Evolutionary conservation across 2,888 invertebrate species (phyloP).

Genomic region (Bibio marci): DNA sequence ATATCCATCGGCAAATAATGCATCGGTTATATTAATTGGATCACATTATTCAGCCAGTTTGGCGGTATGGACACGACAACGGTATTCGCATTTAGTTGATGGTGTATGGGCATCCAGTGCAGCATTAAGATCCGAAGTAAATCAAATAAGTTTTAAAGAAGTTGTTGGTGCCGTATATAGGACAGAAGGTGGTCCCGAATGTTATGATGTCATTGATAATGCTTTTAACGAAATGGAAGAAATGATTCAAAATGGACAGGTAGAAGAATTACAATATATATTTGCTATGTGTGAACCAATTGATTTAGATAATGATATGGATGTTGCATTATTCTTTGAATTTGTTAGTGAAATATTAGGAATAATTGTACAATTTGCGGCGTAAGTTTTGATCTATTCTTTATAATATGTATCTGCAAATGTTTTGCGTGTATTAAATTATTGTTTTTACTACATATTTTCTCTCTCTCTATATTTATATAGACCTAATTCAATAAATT

Average conservation of each 20-base stretch:
- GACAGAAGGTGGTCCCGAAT: neutral
- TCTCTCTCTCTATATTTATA: too few relatives aligned
- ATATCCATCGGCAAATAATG: neutral
- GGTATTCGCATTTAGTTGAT: neutral
- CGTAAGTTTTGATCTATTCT: neutral
- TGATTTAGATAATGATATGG: neutral
- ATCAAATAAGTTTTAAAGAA: neutral
- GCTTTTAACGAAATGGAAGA: neutral
- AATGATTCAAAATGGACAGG: neutral
- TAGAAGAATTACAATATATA: neutral
- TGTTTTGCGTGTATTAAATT: too few relatives aligned
- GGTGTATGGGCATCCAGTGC: neutral
- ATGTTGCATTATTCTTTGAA: neutral
- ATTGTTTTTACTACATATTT: too few relatives aligned
- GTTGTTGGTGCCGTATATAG: neutral
- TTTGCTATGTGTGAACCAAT: neutral
- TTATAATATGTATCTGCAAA: neutral
- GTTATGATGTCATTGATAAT: neutral
- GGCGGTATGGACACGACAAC: slow-evolving; percentile 13
- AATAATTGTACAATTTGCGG: neutral
- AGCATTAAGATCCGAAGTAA: slow-evolving; percentile 33
- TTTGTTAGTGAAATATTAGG: neutral
- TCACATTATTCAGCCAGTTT: neutral
- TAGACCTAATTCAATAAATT: too few relatives aligned
- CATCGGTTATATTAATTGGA: neutral